Base-by-base conservation (phyloP, 2,888 invertebrate genomes). In the Stramonita haemastoma region DNA sequence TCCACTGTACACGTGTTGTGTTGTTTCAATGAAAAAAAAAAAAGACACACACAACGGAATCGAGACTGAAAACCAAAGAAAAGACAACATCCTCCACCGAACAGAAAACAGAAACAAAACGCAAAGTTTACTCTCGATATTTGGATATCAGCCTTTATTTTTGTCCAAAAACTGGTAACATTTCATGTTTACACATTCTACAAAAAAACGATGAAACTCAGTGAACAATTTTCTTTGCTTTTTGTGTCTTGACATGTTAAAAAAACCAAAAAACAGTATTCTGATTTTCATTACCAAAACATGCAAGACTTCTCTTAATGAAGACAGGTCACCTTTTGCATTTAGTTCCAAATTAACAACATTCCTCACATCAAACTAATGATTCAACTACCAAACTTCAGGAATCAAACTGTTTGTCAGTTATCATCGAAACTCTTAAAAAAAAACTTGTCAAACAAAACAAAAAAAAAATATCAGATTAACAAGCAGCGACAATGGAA, bases 1-100 rank as follows among this genome's bases (percentile, higher is more conserved):
- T 86, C 66, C 86, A 86, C 66, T 86, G 66, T 86, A 60, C 86
- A 60, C 60, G 60, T 17, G 4, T 19, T 60, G 29, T 86, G 57
- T 46, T n/a, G 29, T 86, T 36, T 60, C 5, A 86, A 57, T 11
- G 34, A 29, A 32, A 34, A 83, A 13, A 83, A 29, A 73, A 73
- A 73, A 29, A 73, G 2, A 46, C 36, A 26, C 4, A 22, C 26
- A 29, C 22, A 83, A 83, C 81, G 26, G 13, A 46, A 11, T 46
- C 46, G 46, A 83, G 34, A 17, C 34, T 19, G 22, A 17, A 34
- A 79, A 66, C 66, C 2, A 26, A 83, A 26, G 22, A 83, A 46
- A 46, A 46, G 26, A 83, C 81, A 46, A 19, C 60, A 15, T 79
- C 77, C 77, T 79, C 77, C 77, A 32, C 77, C 15, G 46, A 46